A percentile compares a stretch with the other conserved stretches of the same genome.
These are phyloP conservation scores for Thamnophis elegans DNA, from an alignment of 2,797 vertebrate genomes.

Conservation along the genomic window DNA sequence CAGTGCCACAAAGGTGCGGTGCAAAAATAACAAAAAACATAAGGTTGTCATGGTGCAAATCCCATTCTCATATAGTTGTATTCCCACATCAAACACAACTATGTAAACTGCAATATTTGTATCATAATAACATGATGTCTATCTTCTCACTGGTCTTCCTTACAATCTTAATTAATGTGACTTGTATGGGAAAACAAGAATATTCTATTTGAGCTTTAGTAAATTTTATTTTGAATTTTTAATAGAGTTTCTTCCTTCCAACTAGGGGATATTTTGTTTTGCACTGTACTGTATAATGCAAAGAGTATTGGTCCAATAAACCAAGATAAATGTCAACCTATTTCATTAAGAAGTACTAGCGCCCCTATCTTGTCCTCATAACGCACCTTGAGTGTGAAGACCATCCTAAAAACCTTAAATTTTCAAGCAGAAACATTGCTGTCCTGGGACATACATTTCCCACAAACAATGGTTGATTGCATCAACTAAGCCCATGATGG, in stretches of 20 bases:
- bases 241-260: background rate
- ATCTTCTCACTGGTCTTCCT: background rate
- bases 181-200: background rate
- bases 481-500: too few relatives aligned
- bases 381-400: background rate
- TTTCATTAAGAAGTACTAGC: background rate
- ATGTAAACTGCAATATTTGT: background rate
- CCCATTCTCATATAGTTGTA: background rate
- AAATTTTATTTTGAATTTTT: background rate
- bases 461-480: background rate
- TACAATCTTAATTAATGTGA: background rate
- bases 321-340: background rate
- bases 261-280: background rate
- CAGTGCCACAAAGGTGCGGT: background rate
- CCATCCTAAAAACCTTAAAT: background rate
- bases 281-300: background rate
- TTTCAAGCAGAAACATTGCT: background rate
- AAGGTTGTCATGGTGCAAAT: background rate
- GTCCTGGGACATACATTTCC: background rate
- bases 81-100: background rate
- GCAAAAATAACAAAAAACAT: background rate
- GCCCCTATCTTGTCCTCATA: background rate
- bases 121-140: background rate
- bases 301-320: background rate
- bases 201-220: background rate